Evolutionary conservation across 2,888 invertebrate species (phyloP).

Genomic region (Cheiracanthium punctorium): DNA sequence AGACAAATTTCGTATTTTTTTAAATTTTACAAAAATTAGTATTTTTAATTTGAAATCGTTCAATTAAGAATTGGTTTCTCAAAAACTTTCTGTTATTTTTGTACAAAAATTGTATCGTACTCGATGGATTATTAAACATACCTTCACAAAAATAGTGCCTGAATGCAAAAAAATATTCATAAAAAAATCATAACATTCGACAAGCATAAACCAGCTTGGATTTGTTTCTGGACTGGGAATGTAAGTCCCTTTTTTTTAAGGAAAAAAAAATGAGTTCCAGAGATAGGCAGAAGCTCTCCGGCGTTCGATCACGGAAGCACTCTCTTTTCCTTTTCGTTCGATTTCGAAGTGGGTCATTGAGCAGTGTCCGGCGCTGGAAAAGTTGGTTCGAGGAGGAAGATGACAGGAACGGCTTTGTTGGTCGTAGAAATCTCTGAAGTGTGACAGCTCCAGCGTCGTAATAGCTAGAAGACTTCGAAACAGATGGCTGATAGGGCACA

Average conservation of each 20-base stretch:
- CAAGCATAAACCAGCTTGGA: too few species aligned
- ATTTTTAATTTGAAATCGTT: too few species aligned
- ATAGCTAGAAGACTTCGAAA: background rate
- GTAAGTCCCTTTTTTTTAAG: background rate
- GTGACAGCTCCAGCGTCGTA: background rate
- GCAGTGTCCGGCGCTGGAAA: background rate
- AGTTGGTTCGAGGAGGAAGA: background rate
- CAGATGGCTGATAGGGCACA: conserved; percentile 4
- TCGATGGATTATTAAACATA: too few species aligned
- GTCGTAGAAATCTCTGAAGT: background rate
- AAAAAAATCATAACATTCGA: too few species aligned
- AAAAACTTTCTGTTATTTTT: too few species aligned
- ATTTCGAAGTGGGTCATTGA: conserved; percentile 9
- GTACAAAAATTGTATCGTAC: too few species aligned
- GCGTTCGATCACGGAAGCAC: background rate
- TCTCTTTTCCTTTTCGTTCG: background rate
- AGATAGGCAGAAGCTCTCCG: background rate
- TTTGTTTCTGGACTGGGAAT: too few species aligned
- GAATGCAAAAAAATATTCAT: too few species aligned
- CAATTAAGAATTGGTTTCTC: too few species aligned
- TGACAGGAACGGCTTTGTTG: background rate
- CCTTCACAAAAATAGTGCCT: too few species aligned
- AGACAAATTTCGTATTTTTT: too few species aligned
- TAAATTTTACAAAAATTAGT: too few species aligned
- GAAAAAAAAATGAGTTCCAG: background rate